Conservation (phyloP, 2,797 vertebrate species). For the Hydrolagus colliei region DNA sequence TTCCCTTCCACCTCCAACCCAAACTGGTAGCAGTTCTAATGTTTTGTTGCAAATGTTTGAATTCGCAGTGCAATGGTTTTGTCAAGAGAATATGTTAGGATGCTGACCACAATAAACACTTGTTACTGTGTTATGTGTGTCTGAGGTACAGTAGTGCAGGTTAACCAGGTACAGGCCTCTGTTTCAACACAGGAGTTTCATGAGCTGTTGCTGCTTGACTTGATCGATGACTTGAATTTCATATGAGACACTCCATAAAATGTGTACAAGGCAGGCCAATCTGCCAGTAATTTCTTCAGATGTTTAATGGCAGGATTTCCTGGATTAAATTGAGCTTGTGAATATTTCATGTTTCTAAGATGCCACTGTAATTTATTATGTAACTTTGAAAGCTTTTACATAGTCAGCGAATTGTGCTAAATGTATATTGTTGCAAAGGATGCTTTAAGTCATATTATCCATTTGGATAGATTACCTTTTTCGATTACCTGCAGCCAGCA, state of each 20-base stretch:
- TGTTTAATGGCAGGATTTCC: conserved; percentile 10
- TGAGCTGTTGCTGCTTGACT: neutral
- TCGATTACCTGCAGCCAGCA: no score
- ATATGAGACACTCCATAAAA: neutral
- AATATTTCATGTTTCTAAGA: conserved; percentile 4
- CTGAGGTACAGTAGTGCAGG: neutral
- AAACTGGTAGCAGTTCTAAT: no score
- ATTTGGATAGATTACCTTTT: no score
- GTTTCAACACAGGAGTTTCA: neutral
- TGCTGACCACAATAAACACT: neutral
- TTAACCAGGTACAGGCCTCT: neutral
- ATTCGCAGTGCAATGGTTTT: neutral
- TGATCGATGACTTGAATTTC: conserved; percentile 11
- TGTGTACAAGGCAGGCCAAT: neutral
- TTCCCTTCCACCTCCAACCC: neutral
- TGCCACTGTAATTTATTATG: neutral
- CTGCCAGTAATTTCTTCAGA: neutral
- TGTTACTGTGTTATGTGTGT: neutral
- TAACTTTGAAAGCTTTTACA: neutral
- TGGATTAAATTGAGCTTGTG: neutral
- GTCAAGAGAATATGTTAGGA: neutral
- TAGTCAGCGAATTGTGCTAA: no score
- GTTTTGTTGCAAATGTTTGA: neutral
- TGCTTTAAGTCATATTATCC: no score
- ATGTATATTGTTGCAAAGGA: no score